Evolutionary conservation across 2,888 invertebrate genomes (phyloP).

Genomic region (Drosophila picticornis): DNA sequence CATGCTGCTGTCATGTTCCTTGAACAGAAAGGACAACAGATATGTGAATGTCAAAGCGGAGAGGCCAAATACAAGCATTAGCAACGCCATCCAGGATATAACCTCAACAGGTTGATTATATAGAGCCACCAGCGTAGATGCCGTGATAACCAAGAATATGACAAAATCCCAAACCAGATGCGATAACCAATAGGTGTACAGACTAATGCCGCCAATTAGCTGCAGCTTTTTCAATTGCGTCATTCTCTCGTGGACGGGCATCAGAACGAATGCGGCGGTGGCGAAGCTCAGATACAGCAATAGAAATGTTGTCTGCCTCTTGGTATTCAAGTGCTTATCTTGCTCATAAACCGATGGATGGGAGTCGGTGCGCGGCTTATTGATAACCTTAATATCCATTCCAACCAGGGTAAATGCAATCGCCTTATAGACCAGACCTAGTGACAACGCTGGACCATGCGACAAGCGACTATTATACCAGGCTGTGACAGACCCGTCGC

Average conservation of each 20-base stretch:
- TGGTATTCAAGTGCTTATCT: accelerated
- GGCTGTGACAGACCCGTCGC: background rate
- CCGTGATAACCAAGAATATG: slow-evolving; percentile 11
- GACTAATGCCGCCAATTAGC: slow-evolving; percentile 89
- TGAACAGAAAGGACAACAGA: slow-evolving; percentile 86
- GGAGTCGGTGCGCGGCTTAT: slow-evolving; percentile 87
- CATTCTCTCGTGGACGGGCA: slow-evolving; percentile 87
- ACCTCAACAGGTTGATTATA: accelerated
- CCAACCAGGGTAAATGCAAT: slow-evolving; percentile 14
- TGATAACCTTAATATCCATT: slow-evolving; percentile 85
- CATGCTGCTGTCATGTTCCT: slow-evolving; percentile 85
- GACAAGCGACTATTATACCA: slow-evolving; percentile 54
- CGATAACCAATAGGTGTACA: slow-evolving; percentile 89
- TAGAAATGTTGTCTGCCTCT: background rate
- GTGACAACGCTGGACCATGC: slow-evolving; percentile 50
- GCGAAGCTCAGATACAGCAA: slow-evolving; percentile 84
- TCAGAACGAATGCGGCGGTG: slow-evolving; percentile 86
- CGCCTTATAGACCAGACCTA: slow-evolving; percentile 52
- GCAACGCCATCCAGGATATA: background rate
- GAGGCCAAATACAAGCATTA: slow-evolving; percentile 37
- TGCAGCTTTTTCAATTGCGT: slow-evolving; percentile 90
- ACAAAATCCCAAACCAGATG: slow-evolving; percentile 86
- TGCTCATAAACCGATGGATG: accelerated
- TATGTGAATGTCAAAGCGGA: slow-evolving; percentile 31
- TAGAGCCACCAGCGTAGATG: background rate